Evolutionary conservation across 1,140 invertebrate species (phyloP), one percentile per base, ranked within the genome.

Genomic region (Solenopsis invicta): DNA sequence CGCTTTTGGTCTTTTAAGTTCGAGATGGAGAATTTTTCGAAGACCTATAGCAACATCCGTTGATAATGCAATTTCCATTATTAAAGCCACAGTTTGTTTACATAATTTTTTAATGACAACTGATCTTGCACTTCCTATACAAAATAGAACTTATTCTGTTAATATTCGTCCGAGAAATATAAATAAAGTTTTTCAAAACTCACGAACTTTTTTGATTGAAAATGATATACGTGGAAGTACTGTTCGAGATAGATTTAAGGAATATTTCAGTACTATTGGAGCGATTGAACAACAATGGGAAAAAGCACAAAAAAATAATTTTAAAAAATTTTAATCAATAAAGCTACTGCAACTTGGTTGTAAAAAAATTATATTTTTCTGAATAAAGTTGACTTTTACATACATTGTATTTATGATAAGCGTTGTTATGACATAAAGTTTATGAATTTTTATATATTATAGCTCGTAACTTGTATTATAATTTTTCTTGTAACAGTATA

Each of bases 41-140:
- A 52, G 18, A 52, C 21, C 48, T 16, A 18, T 71, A 18, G 13
- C 41, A 71, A 29, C 69, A 52, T 9, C 0, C 52, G 2, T 71
- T 34, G 0, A 8, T 34, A 52, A 50, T 29, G 41, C 66, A 0
- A 69, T 24, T 48, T 21, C 37, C 48, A 71, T 52, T 71, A 3
- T 52, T 52, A 50, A 71, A 52, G 67, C 48, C 4, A 29, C 48
- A 18, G 24, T 52, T 52, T 71, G 45, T 71, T 52, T 71, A 1
- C 67, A 71, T 34, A 71, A 71, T 52, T 71, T 71, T 71, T 71
- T 71, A 52, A 71, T 71, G 34, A 52, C 1, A 18, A 71, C 16
- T 0, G 67, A 71, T 48, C 41, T 69, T 69, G 1, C 41, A 24
- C 41, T 45, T 48, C 66, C 66, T 48, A 24, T 12, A 24, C 13